Base-by-base conservation (phyloP, 2,113 vertebrate species). In the Glaucomys volans region DNA sequence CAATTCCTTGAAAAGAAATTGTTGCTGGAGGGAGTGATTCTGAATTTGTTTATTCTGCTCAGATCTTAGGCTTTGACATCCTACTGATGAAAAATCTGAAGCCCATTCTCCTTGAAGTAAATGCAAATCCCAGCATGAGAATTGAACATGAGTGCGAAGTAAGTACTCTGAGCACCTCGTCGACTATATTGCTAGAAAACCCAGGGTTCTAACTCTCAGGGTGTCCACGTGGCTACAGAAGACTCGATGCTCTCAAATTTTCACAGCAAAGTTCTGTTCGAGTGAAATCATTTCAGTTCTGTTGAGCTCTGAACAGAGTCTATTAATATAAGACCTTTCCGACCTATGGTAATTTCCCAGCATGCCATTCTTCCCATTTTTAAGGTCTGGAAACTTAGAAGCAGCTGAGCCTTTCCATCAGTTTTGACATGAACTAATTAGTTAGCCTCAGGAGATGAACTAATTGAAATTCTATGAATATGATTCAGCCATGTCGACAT, bases 31-130 rank as follows among this genome's bases (percentile, higher is more conserved):
- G 96, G 93, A 97, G 32, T 98, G 96, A 98, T 92, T 92, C 94
- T 87, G 40, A 81, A 9, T 97, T 94, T 93, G 88, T 97, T 97
- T 98, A 30, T 97, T 96, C 9, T 95, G 69, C 77, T 22, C 98
- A 99, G 99, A 99, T 99, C 97, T 98, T 99, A 98, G 99, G 99
- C n/a, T 99, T 99, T 98, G 99, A 99, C 98, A 99, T 99, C 94
- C 99, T 99, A 72, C 99, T 99, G 97, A 99, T 99, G 99, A 99
- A 99, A 98, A 99, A 99, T 97, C 97, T 99, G 98, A 99, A 99
- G 98, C 99, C 99, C 12, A 92, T 99, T 28, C 98, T 99, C 72
- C 98, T 99, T n/a, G 99, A 99, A 98, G 99, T 99, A 80, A 99
- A 99, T 82, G 99, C 99, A 95, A 99, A 99, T 95, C 99, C 99